Conservation (phyloP, 1,140 invertebrate species). For the Panagrolaimus sp. region DNA sequence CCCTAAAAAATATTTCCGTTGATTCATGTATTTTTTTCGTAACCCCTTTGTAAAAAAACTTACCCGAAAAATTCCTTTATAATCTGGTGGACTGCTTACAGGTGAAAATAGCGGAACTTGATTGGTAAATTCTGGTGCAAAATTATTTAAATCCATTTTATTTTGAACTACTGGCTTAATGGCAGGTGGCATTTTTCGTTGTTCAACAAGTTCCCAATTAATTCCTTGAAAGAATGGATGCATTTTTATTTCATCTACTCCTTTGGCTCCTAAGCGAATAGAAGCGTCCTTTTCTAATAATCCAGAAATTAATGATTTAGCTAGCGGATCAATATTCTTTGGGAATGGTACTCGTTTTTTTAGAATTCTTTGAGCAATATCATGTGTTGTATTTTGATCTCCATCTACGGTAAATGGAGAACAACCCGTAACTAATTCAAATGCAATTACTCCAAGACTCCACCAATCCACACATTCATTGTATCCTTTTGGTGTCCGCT, state of each 20-base stretch:
- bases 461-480: conserved; percentile 77
- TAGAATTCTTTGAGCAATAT: conserved; percentile 83
- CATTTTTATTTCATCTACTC: conserved; percentile 76
- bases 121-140: conserved; percentile 87
- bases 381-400: conserved; percentile 80
- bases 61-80: conserved; percentile 76
- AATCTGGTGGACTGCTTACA: conserved; percentile 69
- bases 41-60: conserved; percentile 17
- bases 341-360: conserved; percentile 79
- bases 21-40: conserved; percentile 27
- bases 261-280: conserved; percentile 73
- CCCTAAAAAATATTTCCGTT: conserved; percentile 67
- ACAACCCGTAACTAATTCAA: conserved; percentile 89
- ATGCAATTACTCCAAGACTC: conserved; percentile 71
- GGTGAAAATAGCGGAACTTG: conserved; percentile 84
- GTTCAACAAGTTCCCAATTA: conserved; percentile 72
- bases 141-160: conserved; percentile 81
- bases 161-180: conserved; percentile 74
- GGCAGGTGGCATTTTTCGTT: conserved; percentile 71
- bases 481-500: conserved; percentile 74
- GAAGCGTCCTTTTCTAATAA: conserved; percentile 70
- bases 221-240: conserved; percentile 76
- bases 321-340: conserved; percentile 65
- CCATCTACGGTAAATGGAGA: conserved; percentile 94
- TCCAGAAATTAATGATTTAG: conserved; percentile 68